These are phyloP conservation scores for Heliocidaris erythrogramma DNA, from an alignment of 35 echinoderm and acorn worm genomes.

Conservation along the genomic window DNA sequence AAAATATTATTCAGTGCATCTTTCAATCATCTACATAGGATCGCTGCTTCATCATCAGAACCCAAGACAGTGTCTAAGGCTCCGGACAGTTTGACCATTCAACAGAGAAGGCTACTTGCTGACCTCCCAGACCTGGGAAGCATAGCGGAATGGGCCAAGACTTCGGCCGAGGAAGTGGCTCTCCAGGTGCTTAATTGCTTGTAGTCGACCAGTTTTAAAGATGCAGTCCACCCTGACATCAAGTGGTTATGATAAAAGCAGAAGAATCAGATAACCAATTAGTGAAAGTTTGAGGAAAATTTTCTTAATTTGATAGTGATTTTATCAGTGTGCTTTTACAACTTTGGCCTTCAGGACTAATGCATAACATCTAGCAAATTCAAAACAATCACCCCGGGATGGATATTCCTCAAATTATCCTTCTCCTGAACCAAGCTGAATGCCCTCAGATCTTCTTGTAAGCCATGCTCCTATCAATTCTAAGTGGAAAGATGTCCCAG, in stretches of 20 bases:
- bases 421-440: no score
- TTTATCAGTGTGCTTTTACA: background rate
- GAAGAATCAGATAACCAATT: background rate
- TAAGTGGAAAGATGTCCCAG: no score
- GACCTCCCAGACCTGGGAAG: slow-evolving; percentile 34
- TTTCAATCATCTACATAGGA: background rate
- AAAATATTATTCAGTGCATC: background rate
- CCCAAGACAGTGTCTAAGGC: background rate
- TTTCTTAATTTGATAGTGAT: background rate
- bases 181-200: background rate
- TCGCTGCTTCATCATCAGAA: background rate
- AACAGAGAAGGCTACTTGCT: slow-evolving; percentile 19
- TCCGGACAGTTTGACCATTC: slow-evolving; percentile 24
- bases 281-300: background rate
- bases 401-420: no score
- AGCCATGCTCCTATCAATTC: no score
- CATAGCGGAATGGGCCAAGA: background rate
- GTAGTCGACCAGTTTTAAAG: background rate
- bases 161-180: background rate
- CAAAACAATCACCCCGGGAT: background rate
- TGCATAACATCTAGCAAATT: background rate
- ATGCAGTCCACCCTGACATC: background rate
- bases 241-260: background rate
- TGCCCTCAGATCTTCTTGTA: no score
- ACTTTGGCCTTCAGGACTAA: background rate